Evolutionary conservation across 2,113 vertebrate species (phyloP), one percentile per base, ranked within the genome.

Genomic region (Catharus bicknelli): DNA sequence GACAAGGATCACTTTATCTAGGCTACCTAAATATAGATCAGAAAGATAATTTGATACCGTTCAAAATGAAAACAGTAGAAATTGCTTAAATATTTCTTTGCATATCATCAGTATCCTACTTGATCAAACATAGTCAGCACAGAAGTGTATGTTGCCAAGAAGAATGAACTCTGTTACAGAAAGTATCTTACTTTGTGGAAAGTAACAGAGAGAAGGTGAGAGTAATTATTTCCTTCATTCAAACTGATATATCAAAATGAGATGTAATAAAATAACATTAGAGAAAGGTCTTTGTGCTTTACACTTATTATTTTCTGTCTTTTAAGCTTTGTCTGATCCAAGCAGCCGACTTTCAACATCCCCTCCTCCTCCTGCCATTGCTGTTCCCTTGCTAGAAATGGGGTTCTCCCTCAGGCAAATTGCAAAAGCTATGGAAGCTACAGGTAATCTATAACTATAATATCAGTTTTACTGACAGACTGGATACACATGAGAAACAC

Each of bases 301-400:
- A 62, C 34, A 18, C 36, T 16, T 74, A 45, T n/a, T 0, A 0
- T 72, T 68, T 96, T 92, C 40, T 72, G 68, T 96, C 59, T 87
- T 86, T 72, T 45, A 85, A 99, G 99, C 99, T 81, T 96, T 99
- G 89, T 99, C 99, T 17, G 99, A 99, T 95, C 99, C 99, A 82
- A 99, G 98, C 97, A 99, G 99, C 96, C 97, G 99, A 27, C 98
- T 99, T 79, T 99, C 99, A 19, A 99, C 99, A 2, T 99, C 99
- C 12, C 99, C 99, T 13, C 99, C 99, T 32, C 99, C 99, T 61
- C 99, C 99, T 29, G 99, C 99, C 48, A 99, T 99, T 64, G 99
- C 99, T 32, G 99, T 99, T n/a, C 99, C 99, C 0, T 97, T 99
- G 83, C 83, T 99, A 45, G 99, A 99, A 97, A 99, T 99, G 99